Evolutionary conservation across 2,888 invertebrate species (phyloP), one percentile per base, ranked within the genome.

Genomic region (Phengaris alcon): DNA sequence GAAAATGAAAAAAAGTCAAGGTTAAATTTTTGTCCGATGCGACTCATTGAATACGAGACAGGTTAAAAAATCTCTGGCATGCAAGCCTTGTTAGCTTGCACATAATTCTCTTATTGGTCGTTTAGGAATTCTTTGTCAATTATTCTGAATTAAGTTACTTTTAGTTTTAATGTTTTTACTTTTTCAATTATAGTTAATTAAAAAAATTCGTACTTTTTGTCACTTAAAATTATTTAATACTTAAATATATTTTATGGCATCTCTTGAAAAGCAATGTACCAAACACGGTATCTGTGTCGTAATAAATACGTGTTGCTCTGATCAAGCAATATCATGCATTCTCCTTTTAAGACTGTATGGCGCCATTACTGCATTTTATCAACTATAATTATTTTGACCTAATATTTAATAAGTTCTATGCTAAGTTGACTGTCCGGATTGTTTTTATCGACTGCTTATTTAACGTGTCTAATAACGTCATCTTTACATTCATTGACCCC

Each of bases 401-500:
- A 72, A 52, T 72, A 12, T 72, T 13, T 13, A 22, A 54, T 3
- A 35, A 72, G 35, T 22, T 54, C 52, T 22, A 22, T 22, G n/a
- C 35, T 35, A 6, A 44, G 54, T 12, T 8, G 52, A 52, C 52
- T 7, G 22, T 72, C 51, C 13, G 13, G 54, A 72, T 54, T 35
- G 72, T 54, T 72, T 44, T 7, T 52, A 72, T 70, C 70, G 70
- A 70, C 54, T 52, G 51, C 70, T 70, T 70, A 44, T 35, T 51
- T 64, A 51, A 72, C 72, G 35, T 52, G 72, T 72, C 72, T 72
- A 54, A 69, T 15, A 75, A 75, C 68, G 73, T 57, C 35, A 72
- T 72, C 52, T 84, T 84, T 84, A 87, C 87, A 89, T 90, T 89
- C 90, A 88, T 88, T 91, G 90, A 91, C 90, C 90, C 89, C 89